These are phyloP conservation scores for Steinernema khuongi DNA, from an alignment of 1,140 invertebrate species.

Conservation along the genomic window DNA sequence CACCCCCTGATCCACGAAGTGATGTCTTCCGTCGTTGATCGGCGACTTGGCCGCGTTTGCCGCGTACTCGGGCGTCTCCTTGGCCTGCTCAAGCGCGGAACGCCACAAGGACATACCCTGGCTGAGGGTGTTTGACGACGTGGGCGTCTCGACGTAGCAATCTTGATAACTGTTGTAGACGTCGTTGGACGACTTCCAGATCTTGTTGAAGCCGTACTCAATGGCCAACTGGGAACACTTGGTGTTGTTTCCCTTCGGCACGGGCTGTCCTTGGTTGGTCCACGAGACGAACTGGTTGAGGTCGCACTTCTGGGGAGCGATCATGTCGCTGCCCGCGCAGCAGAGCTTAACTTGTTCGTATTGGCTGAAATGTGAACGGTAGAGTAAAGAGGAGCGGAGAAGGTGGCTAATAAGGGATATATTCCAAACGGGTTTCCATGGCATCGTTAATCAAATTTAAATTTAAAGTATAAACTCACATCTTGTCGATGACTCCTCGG, in stretches of 20 bases:
- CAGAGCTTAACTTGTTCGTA: conserved; percentile 20
- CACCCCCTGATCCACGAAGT: conserved; percentile 29
- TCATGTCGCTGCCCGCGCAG: conserved; percentile 17
- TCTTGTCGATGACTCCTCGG: conserved; percentile 60
- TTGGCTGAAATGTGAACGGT: conserved; percentile 21
- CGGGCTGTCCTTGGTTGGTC: conserved; percentile 18
- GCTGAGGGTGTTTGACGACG: conserved; percentile 16
- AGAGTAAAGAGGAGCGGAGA: not conserved
- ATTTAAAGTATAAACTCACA: not conserved
- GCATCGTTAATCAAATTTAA: no score
- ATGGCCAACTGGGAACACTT: conserved; percentile 21
- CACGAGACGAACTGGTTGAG: conserved; percentile 24
- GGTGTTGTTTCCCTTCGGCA: not conserved
- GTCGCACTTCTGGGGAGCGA: conserved; percentile 23
- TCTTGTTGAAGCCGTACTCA: conserved; percentile 17
- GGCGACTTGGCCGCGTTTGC: not conserved
- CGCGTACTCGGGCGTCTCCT: not conserved
- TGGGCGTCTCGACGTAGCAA: conserved; percentile 25
- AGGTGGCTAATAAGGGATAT: no score
- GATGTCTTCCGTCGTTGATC: conserved; percentile 19
- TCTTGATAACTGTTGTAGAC: conserved; percentile 38
- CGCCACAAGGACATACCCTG: conserved; percentile 3
- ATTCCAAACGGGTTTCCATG: no score
- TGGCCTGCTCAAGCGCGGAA: not conserved
- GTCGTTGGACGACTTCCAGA: conserved; percentile 28